Evolutionary conservation across 2,888 invertebrate genomes (phyloP).

Genomic region (Oscheius sp.): DNA sequence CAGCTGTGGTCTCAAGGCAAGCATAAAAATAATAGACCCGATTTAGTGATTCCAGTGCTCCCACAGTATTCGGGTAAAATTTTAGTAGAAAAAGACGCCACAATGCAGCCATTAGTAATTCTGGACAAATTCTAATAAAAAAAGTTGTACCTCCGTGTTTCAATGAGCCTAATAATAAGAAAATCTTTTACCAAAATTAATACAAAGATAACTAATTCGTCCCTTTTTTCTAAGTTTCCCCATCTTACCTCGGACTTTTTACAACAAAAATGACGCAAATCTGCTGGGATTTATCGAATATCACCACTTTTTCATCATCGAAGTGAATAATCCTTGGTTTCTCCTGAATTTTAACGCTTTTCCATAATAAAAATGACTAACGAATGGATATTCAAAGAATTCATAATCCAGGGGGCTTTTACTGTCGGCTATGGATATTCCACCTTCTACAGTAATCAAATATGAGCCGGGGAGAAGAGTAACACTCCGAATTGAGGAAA

Average conservation of each 20-base stretch:
- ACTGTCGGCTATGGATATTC: neutral
- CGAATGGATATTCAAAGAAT: conserved; percentile 16
- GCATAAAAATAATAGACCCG: too few species aligned
- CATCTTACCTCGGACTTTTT: neutral
- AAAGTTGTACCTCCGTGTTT: too few species aligned
- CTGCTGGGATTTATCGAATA: conserved; percentile 22
- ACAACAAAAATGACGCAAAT: conserved; percentile 5
- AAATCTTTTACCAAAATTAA: too few species aligned
- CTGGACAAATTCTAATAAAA: too few species aligned
- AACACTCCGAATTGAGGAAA: neutral
- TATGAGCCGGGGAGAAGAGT: neutral
- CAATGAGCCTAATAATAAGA: too few species aligned
- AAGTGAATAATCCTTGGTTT: conserved; percentile 3
- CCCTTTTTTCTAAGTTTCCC: too few species aligned
- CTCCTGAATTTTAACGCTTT: conserved; percentile 3
- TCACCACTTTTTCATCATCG: neutral
- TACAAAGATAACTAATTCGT: too few species aligned
- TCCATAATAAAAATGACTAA: neutral
- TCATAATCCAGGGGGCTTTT: conserved; percentile 12
- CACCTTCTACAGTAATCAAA: neutral
- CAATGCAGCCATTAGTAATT: too few species aligned
- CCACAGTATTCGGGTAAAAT: too few species aligned
- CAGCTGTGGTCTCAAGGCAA: too few species aligned
- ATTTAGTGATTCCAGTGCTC: too few species aligned
- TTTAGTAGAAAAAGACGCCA: too few species aligned